Percentiles rank a stretch among this genome's conserved stretches.
Conservation (phyloP, 2,888 invertebrate species). For the Amphipoea lucens region DNA sequence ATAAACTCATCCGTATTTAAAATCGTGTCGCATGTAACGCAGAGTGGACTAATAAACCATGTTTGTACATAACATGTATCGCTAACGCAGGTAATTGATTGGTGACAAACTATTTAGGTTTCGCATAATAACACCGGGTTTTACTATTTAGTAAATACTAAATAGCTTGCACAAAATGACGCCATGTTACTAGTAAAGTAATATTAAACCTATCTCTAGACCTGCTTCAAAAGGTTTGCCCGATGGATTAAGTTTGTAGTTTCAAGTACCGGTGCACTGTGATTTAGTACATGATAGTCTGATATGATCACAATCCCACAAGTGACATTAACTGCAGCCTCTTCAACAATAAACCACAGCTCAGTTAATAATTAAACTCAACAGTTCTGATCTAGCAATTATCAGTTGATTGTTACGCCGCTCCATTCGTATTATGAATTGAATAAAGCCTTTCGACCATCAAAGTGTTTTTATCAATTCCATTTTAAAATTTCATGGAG, state of each 20-base stretch:
- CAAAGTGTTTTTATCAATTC: slow-evolving; percentile 18
- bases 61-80: slow-evolving; percentile 10
- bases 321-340: background rate
- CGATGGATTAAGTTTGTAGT: background rate
- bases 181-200: background rate
- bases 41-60: background rate
- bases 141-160: slow-evolving; percentile 26
- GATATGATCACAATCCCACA: background rate
- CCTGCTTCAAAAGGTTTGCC: background rate
- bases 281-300: background rate
- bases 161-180: background rate
- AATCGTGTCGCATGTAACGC: background rate
- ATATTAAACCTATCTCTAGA: background rate
- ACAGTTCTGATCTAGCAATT: slow-evolving; percentile 27
- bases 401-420: slow-evolving; percentile 20
- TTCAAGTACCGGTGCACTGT: background rate
- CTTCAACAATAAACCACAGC: slow-evolving; percentile 10
- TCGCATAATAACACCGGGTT: slow-evolving; percentile 8
- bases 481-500: slow-evolving; percentile 30
- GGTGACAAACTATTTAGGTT: slow-evolving; percentile 18
- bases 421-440: slow-evolving; percentile 18
- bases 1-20: background rate
- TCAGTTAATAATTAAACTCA: slow-evolving; percentile 33
- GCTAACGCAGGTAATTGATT: slow-evolving; percentile 24
- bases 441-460: slow-evolving; percentile 33